Percentiles rank a stretch among this genome's conserved stretches.
phyloP scores from a whole-genome alignment of 2,888 invertebrate genomes.

The Lycia hirtaria region DNA sequence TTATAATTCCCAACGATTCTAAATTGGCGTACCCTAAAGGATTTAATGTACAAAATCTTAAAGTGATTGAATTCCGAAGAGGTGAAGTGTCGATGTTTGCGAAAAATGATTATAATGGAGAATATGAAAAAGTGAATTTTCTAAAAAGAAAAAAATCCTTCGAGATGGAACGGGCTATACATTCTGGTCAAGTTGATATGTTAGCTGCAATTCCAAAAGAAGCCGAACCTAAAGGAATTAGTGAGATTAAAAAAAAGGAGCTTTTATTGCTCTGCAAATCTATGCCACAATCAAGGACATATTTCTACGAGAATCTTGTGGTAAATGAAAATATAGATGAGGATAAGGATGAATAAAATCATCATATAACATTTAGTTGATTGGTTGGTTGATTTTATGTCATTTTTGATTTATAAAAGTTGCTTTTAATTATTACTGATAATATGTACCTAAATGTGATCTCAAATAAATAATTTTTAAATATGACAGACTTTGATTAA shows the following conservation, averaged over 20 bases:
- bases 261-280: not conserved
- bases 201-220: conserved; percentile 9
- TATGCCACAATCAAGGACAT: not conserved
- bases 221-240: conserved; percentile 6
- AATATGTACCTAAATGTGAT: too few species aligned
- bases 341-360: not conserved
- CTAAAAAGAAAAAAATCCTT: too few species aligned
- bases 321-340: not conserved
- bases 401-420: too few species aligned
- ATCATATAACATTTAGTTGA: too few species aligned
- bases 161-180: not conserved
- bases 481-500: too few species aligned
- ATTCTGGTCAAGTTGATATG: not conserved
- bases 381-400: too few species aligned
- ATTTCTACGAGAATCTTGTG: not conserved
- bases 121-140: conserved; percentile 5
- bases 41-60: conserved; percentile 25
- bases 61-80: conserved; percentile 27
- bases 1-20: conserved; percentile 24
- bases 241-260: conserved; percentile 8
- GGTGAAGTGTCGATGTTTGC: conserved; percentile 8
- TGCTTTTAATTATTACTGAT: too few species aligned
- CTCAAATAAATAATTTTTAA: too few species aligned
- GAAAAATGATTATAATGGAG: too few species aligned
- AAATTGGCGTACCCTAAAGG: conserved; percentile 24